Evolutionary conservation across 2,113 vertebrate genomes (phyloP).

Genomic region (Cynocephalus volans): DNA sequence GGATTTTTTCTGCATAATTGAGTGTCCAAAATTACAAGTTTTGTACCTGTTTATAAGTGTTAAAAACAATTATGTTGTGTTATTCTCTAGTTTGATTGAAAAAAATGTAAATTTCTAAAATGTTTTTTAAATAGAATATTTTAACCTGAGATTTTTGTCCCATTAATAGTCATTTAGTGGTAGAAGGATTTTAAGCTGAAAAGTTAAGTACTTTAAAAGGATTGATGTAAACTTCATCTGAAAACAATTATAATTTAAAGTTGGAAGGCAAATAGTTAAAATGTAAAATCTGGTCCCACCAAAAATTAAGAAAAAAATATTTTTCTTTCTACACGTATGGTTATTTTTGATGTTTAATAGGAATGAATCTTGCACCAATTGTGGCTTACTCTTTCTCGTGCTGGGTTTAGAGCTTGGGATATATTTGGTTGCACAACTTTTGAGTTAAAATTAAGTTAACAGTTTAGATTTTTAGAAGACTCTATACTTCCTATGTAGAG

Average conservation of each 20-base stretch:
- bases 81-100: slow-evolving; percentile 40
- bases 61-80: slow-evolving; percentile 26
- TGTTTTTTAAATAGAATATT: slow-evolving; percentile 47
- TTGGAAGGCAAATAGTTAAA: slow-evolving; percentile 34
- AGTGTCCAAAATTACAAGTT: neutral
- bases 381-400: neutral
- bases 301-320: neutral
- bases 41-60: neutral
- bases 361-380: slow-evolving; percentile 33
- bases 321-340: neutral
- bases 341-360: slow-evolving; percentile 25
- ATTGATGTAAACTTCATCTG: neutral
- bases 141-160: slow-evolving; percentile 59
- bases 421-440: slow-evolving; percentile 41
- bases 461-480: neutral
- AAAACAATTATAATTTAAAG: slow-evolving; percentile 54
- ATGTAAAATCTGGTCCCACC: neutral
- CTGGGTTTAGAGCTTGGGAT: slow-evolving; percentile 4
- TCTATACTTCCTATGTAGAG: neutral
- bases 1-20: slow-evolving; percentile 3
- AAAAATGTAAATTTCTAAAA: slow-evolving; percentile 49
- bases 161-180: neutral
- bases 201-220: slow-evolving; percentile 47
- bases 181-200: neutral
- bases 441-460: slow-evolving; percentile 63